Evolutionary conservation across 1,140 invertebrate genomes (phyloP).

Genomic region (Calycopis cecrops): DNA sequence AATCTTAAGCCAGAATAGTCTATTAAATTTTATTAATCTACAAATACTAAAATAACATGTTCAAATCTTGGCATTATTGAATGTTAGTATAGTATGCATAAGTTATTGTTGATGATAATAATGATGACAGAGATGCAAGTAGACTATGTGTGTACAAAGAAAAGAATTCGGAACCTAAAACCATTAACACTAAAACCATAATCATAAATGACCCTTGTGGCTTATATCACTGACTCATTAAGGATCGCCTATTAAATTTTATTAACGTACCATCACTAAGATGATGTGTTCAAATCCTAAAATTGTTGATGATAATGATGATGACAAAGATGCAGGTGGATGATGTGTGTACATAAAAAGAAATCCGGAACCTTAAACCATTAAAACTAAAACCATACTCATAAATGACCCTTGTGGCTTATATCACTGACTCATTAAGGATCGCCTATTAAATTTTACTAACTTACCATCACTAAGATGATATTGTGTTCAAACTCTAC

Average conservation of each 20-base stretch:
- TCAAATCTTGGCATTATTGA: too few relatives aligned
- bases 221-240: not conserved
- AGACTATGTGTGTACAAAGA: too few relatives aligned
- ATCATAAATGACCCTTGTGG: not conserved
- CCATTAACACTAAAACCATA: not conserved
- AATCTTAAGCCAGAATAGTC: too few relatives aligned
- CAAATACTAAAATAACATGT: constrained; percentile 31
- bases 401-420: not conserved
- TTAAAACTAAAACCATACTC: not conserved
- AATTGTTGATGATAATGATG: too few relatives aligned
- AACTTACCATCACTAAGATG: constrained; percentile 25
- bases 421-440: not conserved
- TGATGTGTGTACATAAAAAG: not conserved
- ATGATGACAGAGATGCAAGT: too few relatives aligned
- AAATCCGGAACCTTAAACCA: not conserved
- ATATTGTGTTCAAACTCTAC: constrained; percentile 14
- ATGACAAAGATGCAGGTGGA: too few relatives aligned
- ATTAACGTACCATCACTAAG: constrained; percentile 31
- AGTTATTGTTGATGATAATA: too few relatives aligned
- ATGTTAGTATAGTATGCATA: too few relatives aligned
- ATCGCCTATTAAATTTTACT: constrained; percentile 20
- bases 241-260: constrained; percentile 21
- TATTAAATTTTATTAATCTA: constrained; percentile 24
- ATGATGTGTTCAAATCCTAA: constrained; percentile 27
- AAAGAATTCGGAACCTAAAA: not conserved